Conservation (phyloP, 2,797 vertebrate species). For the Dicrostonyx torquatus region DNA sequence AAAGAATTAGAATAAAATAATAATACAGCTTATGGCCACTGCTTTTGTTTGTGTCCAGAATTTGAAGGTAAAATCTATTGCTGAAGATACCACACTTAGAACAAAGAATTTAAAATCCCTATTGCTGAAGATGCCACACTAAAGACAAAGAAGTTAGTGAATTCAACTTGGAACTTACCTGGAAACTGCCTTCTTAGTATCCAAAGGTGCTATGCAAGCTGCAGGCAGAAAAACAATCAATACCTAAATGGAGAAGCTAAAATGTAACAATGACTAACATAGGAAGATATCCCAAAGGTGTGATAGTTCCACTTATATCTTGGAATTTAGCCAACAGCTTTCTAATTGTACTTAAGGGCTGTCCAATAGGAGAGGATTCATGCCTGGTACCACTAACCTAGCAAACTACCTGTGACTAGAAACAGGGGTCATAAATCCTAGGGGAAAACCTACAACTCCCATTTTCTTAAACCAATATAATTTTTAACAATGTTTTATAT, state of each 20-base stretch:
- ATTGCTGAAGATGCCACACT: not conserved
- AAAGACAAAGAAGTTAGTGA: not conserved
- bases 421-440: too few relatives aligned
- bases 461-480: too few relatives aligned
- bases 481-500: not conserved
- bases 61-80: not conserved
- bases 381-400: too few relatives aligned
- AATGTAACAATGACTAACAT: not conserved
- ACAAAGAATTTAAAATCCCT: not conserved
- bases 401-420: too few relatives aligned
- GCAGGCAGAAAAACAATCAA: not conserved
- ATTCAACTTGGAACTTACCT: not conserved
- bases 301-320: not conserved
- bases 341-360: not conserved
- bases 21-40: not conserved
- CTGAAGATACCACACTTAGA: not conserved
- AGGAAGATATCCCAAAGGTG: not conserved
- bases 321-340: not conserved
- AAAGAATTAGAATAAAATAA: too few relatives aligned
- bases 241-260: not conserved
- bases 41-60: not conserved
- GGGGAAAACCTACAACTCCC: too few relatives aligned
- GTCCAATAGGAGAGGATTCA: too few relatives aligned
- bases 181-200: not conserved
- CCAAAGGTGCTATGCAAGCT: not conserved